A percentile compares a stretch with the other conserved stretches of the same genome.
Conservation (phyloP, 2,797 vertebrate genomes). For the Novumbra hubbsi region DNA sequence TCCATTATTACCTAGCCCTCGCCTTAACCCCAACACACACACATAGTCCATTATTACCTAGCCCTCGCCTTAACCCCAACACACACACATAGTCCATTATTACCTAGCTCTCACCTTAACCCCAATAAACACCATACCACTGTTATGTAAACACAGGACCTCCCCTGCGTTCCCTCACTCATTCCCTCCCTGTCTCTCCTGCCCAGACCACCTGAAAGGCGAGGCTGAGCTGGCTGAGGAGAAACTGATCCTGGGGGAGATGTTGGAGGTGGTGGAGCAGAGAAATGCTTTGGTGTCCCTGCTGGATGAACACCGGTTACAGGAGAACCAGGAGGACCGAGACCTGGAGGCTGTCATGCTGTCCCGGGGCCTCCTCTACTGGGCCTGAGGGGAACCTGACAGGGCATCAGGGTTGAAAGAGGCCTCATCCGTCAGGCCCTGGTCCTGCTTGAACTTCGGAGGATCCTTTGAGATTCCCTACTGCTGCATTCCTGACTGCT, state of each 20-base stretch:
- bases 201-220: conserved; percentile 87
- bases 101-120: no score
- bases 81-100: background rate
- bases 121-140: background rate
- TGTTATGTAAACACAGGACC: no score
- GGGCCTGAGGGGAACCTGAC: conserved; percentile 68
- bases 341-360: conserved; percentile 86
- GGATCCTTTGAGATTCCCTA: background rate
- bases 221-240: conserved; percentile 87
- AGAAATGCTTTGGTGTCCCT: conserved; percentile 88
- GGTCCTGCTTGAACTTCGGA: background rate
- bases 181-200: background rate
- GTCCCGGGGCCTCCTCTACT: conserved; percentile 81
- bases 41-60: no score
- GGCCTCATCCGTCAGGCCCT: background rate
- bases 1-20: no score
- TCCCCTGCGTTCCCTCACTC: background rate
- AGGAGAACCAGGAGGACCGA: conserved; percentile 85
- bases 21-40: no score
- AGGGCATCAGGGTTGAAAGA: background rate
- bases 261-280: conserved; percentile 96
- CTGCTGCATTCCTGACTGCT: background rate
- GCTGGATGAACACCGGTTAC: conserved; percentile 88
- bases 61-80: no score
- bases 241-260: conserved; percentile 89